Percentiles rank a stretch among this genome's conserved stretches.
Evolutionary conservation across 2,113 vertebrate species (phyloP).

Genomic region (Ceyx cyanopectus): DNA sequence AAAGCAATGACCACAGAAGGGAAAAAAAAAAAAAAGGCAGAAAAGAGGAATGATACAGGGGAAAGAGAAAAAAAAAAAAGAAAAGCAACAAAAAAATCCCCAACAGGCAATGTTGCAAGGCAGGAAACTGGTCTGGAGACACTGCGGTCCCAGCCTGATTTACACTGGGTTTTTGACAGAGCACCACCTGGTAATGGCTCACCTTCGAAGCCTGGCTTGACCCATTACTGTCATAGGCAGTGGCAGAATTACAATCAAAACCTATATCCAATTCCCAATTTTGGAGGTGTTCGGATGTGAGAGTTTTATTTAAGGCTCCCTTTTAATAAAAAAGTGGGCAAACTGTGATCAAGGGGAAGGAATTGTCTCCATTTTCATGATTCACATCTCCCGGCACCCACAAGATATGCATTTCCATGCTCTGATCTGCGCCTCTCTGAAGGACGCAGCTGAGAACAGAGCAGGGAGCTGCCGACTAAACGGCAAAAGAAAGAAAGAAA

Average conservation of each 20-base stretch:
- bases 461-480: slow-evolving; percentile 71
- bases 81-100: not conserved
- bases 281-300: slow-evolving; percentile 39
- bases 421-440: slow-evolving; percentile 72
- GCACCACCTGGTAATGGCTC: not conserved
- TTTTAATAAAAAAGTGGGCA: slow-evolving; percentile 67
- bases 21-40: not conserved
- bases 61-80: not conserved
- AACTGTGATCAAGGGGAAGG: slow-evolving; percentile 69
- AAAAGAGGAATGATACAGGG: not conserved
- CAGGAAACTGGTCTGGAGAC: not conserved
- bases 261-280: slow-evolving; percentile 11
- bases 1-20: not conserved
- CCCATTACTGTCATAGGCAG: not conserved
- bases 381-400: slow-evolving; percentile 70
- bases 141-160: not conserved
- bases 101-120: not conserved
- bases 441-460: slow-evolving; percentile 75
- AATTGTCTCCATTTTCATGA: slow-evolving; percentile 70
- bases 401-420: slow-evolving; percentile 76
- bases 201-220: not conserved
- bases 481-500: slow-evolving; percentile 53
- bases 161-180: not conserved
- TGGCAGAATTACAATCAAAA: slow-evolving; percentile 43
- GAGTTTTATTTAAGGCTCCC: slow-evolving; percentile 49